Conservation (phyloP, 2,888 invertebrate genomes). For the Salpingus planirostris region DNA sequence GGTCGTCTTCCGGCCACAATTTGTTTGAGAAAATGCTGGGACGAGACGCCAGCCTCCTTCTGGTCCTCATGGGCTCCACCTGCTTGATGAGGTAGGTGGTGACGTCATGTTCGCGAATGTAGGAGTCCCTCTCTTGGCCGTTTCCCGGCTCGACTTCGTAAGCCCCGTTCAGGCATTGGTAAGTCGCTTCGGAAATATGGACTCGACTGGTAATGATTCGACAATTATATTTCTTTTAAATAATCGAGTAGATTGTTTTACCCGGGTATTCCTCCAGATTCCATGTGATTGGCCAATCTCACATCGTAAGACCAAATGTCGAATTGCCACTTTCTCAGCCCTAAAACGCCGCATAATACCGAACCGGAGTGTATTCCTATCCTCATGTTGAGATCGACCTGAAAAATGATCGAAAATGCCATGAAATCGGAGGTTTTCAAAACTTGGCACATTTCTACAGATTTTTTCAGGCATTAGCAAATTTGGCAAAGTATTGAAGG, state of each 20-base stretch:
- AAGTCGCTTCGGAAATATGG: slow-evolving; percentile 88
- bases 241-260: slow-evolving; percentile 37
- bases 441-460: too few species aligned
- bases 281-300: slow-evolving; percentile 92
- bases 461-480: too few species aligned
- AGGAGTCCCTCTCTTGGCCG: slow-evolving; percentile 74
- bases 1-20: slow-evolving; percentile 38
- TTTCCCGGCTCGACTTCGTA: slow-evolving; percentile 92
- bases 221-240: not conserved
- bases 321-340: slow-evolving; percentile 87
- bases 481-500: too few species aligned
- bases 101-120: slow-evolving; percentile 76
- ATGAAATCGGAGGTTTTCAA: too few species aligned
- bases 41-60: slow-evolving; percentile 43
- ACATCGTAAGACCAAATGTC: slow-evolving; percentile 94
- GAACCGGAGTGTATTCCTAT: slow-evolving; percentile 96
- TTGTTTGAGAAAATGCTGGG: slow-evolving; percentile 43
- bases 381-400: slow-evolving; percentile 94
- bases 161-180: slow-evolving; percentile 73
- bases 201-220: slow-evolving; percentile 65
- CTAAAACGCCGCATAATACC: slow-evolving; percentile 92
- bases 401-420: too few species aligned
- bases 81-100: slow-evolving; percentile 83
- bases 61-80: slow-evolving; percentile 61
- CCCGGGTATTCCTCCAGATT: slow-evolving; percentile 95